A percentile compares a stretch with the other conserved stretches of the same genome.
phyloP scores from a whole-genome alignment of 1,140 invertebrate species.

The Trinorchestia longiramus region DNA sequence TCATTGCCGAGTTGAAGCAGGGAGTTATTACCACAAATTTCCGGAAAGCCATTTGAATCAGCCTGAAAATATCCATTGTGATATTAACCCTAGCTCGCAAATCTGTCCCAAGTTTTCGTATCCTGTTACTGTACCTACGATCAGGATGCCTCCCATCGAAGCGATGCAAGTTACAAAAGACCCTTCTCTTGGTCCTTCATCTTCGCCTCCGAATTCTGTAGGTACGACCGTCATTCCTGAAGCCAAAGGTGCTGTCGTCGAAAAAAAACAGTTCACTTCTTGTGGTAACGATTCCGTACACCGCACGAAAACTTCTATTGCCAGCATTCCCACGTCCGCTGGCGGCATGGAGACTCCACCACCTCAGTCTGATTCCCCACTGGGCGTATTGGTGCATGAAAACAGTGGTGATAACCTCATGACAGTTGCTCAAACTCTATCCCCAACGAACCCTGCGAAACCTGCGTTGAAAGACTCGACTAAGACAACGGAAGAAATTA shows the following conservation, averaged over 20 bases:
- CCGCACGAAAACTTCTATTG: neutral
- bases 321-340: neutral
- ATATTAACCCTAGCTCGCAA: neutral
- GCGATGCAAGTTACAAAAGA: slow-evolving; percentile 39
- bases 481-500: neutral
- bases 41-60: neutral
- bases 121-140: neutral
- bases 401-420: neutral
- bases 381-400: neutral
- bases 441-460: neutral
- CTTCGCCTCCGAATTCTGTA: slow-evolving; percentile 36
- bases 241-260: neutral
- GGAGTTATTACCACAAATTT: neutral
- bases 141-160: slow-evolving; percentile 43
- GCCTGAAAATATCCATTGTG: neutral
- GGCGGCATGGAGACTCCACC: neutral
- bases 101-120: neutral
- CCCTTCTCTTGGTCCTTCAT: slow-evolving; percentile 26
- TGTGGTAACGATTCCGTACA: neutral
- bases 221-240: neutral
- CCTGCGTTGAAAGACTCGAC: neutral
- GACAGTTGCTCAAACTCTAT: neutral
- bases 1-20: neutral
- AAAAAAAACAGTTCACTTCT: neutral
- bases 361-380: neutral